These are phyloP conservation scores for Pogonognathellus flavescens DNA, from an alignment of 1,140 invertebrate genomes.

Conservation along the genomic window DNA sequence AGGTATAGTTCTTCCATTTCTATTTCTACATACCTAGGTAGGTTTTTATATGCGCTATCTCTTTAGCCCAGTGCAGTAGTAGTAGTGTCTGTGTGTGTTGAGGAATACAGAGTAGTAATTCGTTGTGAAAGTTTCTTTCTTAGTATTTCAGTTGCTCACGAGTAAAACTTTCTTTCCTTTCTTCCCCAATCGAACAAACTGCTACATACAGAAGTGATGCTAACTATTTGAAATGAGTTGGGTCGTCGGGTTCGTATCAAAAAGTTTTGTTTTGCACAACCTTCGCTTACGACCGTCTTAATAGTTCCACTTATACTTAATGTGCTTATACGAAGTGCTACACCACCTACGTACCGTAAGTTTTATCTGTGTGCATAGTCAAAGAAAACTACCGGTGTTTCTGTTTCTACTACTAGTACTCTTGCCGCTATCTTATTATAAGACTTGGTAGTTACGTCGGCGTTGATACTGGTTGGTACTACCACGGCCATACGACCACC, in stretches of 20 bases:
- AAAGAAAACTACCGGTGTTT: too few species aligned
- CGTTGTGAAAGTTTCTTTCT: not conserved
- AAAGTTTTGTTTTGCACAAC: constrained; percentile 14
- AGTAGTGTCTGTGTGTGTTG: not conserved
- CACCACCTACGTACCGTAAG: not conserved
- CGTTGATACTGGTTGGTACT: not conserved
- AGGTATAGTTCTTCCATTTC: too few species aligned
- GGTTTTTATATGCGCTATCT: too few species aligned
- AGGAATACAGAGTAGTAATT: not conserved
- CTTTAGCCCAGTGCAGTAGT: not conserved
- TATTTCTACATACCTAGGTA: too few species aligned
- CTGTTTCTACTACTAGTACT: too few species aligned
- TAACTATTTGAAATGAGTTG: not conserved
- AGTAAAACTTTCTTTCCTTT: constrained; percentile 8
- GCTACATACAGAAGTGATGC: not conserved
- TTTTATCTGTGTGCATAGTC: not conserved
- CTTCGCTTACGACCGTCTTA: constrained; percentile 8
- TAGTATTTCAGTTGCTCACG: not conserved
- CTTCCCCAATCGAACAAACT: not conserved
- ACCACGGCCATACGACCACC: not conserved
- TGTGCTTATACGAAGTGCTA: not conserved
- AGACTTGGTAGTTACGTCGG: too few species aligned
- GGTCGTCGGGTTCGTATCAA: not conserved
- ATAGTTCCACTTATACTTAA: not conserved
- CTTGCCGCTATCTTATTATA: too few species aligned